Evolutionary conservation across 2,113 vertebrate species (phyloP).

Genomic region (Triplophysa dalaica): DNA sequence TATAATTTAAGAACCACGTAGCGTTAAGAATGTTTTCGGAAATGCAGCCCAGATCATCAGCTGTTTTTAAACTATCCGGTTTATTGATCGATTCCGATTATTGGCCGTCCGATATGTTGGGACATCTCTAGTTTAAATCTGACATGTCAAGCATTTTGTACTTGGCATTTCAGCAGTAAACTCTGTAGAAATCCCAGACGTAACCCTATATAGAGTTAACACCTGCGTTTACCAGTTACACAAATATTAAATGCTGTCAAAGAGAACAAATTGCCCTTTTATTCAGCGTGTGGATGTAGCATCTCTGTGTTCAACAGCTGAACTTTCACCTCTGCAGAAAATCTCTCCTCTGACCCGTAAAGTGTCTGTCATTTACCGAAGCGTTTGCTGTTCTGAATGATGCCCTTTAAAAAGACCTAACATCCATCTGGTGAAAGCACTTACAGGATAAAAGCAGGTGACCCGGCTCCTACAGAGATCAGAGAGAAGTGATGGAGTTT

Average conservation of each 20-base stretch:
- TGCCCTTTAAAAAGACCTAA: constrained; percentile 39
- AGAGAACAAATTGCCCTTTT: background rate
- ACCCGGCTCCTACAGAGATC: constrained; percentile 38
- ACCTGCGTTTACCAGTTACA: background rate
- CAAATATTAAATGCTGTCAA: background rate
- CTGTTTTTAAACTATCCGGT: no score
- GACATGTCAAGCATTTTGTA: no score
- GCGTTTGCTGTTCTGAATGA: constrained; percentile 31
- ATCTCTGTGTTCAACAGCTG: constrained; percentile 35
- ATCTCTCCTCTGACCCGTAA: constrained; percentile 35
- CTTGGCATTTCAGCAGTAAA: no score
- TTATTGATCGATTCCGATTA: no score
- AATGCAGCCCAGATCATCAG: no score
- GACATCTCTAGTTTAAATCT: no score
- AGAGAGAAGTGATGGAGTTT: constrained; percentile 21
- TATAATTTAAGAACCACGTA: no score
- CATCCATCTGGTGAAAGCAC: constrained; percentile 42
- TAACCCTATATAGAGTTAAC: no score
- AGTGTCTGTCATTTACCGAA: constrained; percentile 47
- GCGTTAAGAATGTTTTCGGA: no score
- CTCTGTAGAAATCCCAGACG: no score
- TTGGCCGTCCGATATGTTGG: no score
- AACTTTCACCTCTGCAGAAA: constrained; percentile 47
- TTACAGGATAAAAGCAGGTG: constrained; percentile 47
- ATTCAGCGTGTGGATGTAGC: constrained; percentile 30